A percentile compares a stretch with the other conserved stretches of the same genome.
phyloP scores from a whole-genome alignment of 2,113 vertebrate genomes.

The Lophura nycthemera region DNA sequence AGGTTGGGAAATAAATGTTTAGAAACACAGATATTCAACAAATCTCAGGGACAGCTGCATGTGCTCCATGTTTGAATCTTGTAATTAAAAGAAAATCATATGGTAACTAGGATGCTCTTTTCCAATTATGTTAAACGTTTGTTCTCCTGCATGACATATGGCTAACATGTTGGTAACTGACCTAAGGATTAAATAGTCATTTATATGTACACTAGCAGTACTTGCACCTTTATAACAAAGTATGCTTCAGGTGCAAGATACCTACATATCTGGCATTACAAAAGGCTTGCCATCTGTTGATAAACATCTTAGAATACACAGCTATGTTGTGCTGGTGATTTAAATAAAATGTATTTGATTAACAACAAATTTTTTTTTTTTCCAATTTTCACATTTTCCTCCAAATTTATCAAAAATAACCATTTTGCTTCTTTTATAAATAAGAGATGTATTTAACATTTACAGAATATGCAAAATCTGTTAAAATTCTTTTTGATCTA shows the following conservation, averaged over 20 bases:
- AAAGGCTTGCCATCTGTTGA: conserved; percentile 26
- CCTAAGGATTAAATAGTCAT: neutral
- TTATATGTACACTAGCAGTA: neutral
- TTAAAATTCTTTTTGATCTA: neutral
- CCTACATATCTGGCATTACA: neutral
- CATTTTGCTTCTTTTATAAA: neutral
- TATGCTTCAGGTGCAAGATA: neutral
- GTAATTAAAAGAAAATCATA: neutral
- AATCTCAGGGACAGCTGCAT: neutral
- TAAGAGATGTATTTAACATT: neutral
- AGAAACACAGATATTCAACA: neutral
- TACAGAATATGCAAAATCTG: neutral
- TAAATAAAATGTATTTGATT: neutral
- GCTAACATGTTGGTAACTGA: neutral
- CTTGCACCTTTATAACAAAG: neutral
- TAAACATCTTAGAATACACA: neutral
- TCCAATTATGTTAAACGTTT: conserved; percentile 12
- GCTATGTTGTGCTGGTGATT: neutral
- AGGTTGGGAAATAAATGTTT: neutral
- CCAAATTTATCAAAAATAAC: neutral
- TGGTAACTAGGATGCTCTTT: neutral
- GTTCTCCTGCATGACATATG: neutral
- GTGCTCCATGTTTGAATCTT: neutral
- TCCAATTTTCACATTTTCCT: neutral
- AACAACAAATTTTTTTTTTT: neutral